These are phyloP conservation scores for Mus pahari DNA, from an alignment of 2,113 vertebrate species.

Conservation along the genomic window DNA sequence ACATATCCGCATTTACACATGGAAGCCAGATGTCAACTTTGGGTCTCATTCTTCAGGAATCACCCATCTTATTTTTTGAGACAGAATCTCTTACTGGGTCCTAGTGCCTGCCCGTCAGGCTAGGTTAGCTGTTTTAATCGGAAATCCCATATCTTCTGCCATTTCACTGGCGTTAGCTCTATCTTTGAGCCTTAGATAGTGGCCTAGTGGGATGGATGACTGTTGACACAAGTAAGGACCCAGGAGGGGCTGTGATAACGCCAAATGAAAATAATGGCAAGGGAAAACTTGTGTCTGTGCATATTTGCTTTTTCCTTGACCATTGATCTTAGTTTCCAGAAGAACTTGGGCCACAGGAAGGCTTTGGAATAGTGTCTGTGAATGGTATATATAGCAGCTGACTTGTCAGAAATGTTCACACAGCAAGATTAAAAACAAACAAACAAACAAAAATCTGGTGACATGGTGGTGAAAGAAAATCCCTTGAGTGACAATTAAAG, in stretches of 20 bases:
- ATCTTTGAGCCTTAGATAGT: neutral
- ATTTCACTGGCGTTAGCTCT: neutral
- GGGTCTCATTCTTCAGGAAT: neutral
- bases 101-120: too few relatives aligned
- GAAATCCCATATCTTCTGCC: neutral
- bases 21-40: neutral
- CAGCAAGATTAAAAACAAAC: neutral
- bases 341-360: neutral
- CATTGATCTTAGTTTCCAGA: neutral
- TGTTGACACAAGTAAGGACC: neutral
- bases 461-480: neutral
- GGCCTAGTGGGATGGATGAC: too few relatives aligned
- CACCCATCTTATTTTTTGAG: neutral
- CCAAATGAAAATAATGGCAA: neutral
- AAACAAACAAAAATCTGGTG: slow-evolving; percentile 8
- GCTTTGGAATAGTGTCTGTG: neutral
- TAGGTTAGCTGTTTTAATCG: neutral
- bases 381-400: neutral
- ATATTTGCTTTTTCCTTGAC: neutral
- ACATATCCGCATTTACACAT: too few relatives aligned
- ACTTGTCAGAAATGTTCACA: neutral
- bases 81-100: neutral
- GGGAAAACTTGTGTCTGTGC: neutral
- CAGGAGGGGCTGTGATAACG: neutral
- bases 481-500: too few relatives aligned